Percentiles rank a stretch among this genome's conserved stretches.
phyloP scores from a whole-genome alignment of 2,888 invertebrate genomes.

The Ethmia dodecea region DNA sequence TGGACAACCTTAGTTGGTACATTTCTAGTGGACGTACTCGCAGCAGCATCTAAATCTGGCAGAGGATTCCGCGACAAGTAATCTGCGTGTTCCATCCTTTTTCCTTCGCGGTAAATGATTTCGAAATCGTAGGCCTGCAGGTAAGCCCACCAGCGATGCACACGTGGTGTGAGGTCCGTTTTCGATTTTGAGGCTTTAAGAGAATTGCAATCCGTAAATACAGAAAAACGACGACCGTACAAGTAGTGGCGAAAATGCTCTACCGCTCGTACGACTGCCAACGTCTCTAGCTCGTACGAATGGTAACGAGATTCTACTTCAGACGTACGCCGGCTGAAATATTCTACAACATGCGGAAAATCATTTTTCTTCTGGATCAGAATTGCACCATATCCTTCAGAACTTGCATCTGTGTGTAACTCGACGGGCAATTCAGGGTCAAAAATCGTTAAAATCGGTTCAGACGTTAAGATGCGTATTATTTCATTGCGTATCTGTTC shows the following conservation, averaged over 20 bases:
- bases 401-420: background rate
- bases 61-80: slow-evolving; percentile 1
- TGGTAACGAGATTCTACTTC: background rate
- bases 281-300: background rate
- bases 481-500: background rate
- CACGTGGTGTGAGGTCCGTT: background rate
- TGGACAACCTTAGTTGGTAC: too few relatives aligned
- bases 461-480: background rate
- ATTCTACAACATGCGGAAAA: background rate
- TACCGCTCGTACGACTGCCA: background rate
- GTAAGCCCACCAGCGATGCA: slow-evolving; percentile 3
- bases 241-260: background rate
- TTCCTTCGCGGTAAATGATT: slow-evolving; percentile 5
- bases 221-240: background rate
- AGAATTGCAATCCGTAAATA: background rate
- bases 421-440: background rate
- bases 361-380: background rate
- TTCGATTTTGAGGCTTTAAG: background rate
- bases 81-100: slow-evolving; percentile 1
- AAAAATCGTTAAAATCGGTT: background rate
- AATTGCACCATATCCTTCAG: background rate
- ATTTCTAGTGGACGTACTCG: too few relatives aligned
- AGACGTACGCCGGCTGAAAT: background rate
- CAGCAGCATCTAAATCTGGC: too few relatives aligned
- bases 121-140: slow-evolving; percentile 3